Percentiles rank a stretch among this genome's conserved stretches.
phyloP scores from a whole-genome alignment of 2,888 invertebrate species.

The Eupithecia subfuscata region DNA sequence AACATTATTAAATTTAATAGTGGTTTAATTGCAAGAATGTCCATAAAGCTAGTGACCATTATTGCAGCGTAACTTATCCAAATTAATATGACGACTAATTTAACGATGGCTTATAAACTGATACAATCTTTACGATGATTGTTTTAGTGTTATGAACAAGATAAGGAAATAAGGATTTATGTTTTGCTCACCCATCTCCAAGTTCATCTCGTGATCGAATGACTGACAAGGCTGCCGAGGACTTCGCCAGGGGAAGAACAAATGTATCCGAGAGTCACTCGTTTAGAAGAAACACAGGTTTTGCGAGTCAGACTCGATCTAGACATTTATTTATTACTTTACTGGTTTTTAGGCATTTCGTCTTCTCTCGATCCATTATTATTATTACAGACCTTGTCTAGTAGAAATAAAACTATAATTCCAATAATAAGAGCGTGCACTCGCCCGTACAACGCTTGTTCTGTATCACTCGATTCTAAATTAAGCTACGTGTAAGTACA shows the following conservation, averaged over 20 bases:
- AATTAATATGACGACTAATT: conserved; percentile 8
- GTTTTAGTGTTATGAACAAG: not conserved
- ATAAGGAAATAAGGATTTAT: not conserved
- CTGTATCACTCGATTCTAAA: not conserved
- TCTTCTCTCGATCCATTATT: not conserved
- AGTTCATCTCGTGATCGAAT: not conserved
- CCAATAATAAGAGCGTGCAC: not conserved
- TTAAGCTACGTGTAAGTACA: too few species aligned
- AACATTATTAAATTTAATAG: not conserved
- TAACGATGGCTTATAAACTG: not conserved
- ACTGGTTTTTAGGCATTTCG: not conserved
- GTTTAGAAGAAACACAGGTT: not conserved
- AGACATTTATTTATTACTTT: not conserved
- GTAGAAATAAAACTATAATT: not conserved
- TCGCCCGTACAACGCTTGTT: not conserved
- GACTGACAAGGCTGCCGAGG: not conserved
- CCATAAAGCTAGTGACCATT: not conserved
- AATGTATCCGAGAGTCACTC: not conserved
- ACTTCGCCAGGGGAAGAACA: not conserved
- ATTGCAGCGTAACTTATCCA: not conserved
- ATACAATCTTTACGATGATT: conserved; percentile 9
- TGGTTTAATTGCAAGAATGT: conserved; percentile 9
- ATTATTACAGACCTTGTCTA: not conserved
- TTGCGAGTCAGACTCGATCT: not conserved
- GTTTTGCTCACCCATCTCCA: not conserved